Conservation (phyloP, 1,140 invertebrate species). For the Nephotettix cincticeps region DNA sequence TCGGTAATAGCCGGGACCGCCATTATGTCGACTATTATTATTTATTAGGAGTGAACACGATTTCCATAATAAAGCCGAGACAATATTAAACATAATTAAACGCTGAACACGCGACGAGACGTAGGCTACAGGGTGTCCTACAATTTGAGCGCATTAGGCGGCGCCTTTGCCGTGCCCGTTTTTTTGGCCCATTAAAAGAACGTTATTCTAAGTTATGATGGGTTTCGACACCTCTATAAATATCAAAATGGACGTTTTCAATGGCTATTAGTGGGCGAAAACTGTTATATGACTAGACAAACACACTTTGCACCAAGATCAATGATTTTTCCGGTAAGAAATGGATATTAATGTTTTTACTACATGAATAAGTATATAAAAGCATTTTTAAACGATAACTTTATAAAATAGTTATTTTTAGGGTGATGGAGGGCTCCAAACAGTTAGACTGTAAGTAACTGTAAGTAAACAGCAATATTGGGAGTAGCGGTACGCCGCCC, state of each 20-base stretch:
- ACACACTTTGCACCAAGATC: too few species aligned
- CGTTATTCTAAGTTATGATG: constrained; percentile 14
- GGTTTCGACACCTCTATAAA: constrained; percentile 19
- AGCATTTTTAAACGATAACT: too few species aligned
- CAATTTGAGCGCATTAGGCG: background rate
- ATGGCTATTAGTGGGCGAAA: background rate
- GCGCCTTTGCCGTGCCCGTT: background rate
- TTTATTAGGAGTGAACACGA: constrained; percentile 27
- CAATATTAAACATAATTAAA: constrained; percentile 23
- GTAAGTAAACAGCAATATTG: too few species aligned
- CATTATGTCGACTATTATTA: constrained; percentile 7
- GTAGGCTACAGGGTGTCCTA: background rate
- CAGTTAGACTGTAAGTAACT: too few species aligned
- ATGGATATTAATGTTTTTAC: too few species aligned
- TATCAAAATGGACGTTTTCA: constrained; percentile 2
- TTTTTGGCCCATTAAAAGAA: constrained; percentile 17
- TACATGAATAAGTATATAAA: too few species aligned
- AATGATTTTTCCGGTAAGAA: too few species aligned
- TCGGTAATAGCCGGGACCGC: background rate
- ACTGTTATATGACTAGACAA: too few species aligned
- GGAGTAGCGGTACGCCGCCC: too few species aligned
- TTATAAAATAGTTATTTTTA: too few species aligned
- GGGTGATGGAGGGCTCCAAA: too few species aligned
- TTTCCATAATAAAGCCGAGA: constrained; percentile 16
- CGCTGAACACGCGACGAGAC: background rate